Base-by-base conservation (phyloP, 2,113 vertebrate genomes). In the Clarias magur region DNA sequence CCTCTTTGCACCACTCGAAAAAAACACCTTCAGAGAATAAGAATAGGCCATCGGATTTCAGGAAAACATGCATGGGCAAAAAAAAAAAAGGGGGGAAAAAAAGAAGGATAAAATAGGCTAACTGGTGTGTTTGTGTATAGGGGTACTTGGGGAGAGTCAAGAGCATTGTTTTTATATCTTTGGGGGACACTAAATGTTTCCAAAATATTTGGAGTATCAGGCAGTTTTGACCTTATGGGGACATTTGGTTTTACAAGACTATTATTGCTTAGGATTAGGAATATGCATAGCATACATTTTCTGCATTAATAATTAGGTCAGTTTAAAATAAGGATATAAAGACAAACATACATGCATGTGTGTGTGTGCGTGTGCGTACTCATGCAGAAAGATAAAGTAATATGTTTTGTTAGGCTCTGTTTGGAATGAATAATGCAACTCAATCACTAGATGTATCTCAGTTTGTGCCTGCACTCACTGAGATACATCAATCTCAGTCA, bases 381-480 rank as follows among this genome's bases (percentile, higher is more conserved):
- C 90, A 87, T 89, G 83, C 85, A 87, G 68, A 85, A 60, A 88
- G 86, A 89, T 85, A 75, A 85, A 83, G 63, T 48, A 25, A 79
- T 67, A 79, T 83, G 80, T 88, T 88, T 89, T 89, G 80, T 89
- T 80, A 82, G 54, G 86, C 84, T 88, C 60, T 72, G 80, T 42
- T 89, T 60, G 42, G 88, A 89, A 56, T 83, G 70, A 88, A 84
- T 76, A 78, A 56, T 83, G 65, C 76, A 73, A 65, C 72, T 83
- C 23, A 82, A 65, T 83, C 83, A 79, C 59, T 82, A 62, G 30
- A 80, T 60, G 72, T 85, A 79, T 59, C 34, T 85, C 57, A 21
- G 34, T 65, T 86, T 85, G 78, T 82, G 73, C 70, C 12, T 81
- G 72, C 48, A 38, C 42, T 60, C 84, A 89, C 25, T 34, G 34